A percentile compares a stretch with the other conserved stretches of the same genome.
Conservation (phyloP, 2,888 invertebrate species). For the Scrobipalpa atriplicella region DNA sequence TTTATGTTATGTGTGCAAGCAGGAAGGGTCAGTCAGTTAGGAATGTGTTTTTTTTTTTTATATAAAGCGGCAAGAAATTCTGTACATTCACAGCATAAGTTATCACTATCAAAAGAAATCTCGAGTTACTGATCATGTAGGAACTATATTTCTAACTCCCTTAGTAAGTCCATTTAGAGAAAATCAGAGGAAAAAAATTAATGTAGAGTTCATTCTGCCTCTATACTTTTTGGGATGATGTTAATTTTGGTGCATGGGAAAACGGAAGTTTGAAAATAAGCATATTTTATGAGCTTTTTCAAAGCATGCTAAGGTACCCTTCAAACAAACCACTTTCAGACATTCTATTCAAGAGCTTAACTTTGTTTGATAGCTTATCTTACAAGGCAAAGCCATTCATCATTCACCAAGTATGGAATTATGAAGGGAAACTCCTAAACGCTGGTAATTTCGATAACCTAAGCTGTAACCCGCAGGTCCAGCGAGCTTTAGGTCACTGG, state of each 20-base stretch:
- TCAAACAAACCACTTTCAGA: background rate
- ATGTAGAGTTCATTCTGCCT: too few relatives aligned
- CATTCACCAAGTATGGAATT: background rate
- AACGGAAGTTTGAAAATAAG: too few relatives aligned
- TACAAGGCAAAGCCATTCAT: background rate
- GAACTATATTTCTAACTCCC: too few relatives aligned
- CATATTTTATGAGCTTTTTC: too few relatives aligned
- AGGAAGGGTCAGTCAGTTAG: conserved; percentile 13
- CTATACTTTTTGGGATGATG: too few relatives aligned
- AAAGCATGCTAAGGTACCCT: too few relatives aligned
- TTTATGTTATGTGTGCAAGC: background rate
- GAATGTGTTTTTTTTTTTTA: background rate
- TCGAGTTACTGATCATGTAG: too few relatives aligned
- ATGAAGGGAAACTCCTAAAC: conserved; percentile 9
- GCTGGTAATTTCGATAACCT: conserved; percentile 20
- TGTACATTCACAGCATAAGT: too few relatives aligned
- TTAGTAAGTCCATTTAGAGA: too few relatives aligned
- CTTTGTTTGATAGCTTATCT: background rate
- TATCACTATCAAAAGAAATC: background rate
- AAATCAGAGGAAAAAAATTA: too few relatives aligned
- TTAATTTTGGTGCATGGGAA: too few relatives aligned
- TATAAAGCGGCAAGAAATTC: too few relatives aligned
- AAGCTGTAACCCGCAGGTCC: conserved; percentile 39
- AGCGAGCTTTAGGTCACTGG: conserved; percentile 75
- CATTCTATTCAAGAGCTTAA: background rate